These are phyloP conservation scores for Monomorium pharaonis DNA, from an alignment of 1,140 invertebrate species.

Conservation along the genomic window DNA sequence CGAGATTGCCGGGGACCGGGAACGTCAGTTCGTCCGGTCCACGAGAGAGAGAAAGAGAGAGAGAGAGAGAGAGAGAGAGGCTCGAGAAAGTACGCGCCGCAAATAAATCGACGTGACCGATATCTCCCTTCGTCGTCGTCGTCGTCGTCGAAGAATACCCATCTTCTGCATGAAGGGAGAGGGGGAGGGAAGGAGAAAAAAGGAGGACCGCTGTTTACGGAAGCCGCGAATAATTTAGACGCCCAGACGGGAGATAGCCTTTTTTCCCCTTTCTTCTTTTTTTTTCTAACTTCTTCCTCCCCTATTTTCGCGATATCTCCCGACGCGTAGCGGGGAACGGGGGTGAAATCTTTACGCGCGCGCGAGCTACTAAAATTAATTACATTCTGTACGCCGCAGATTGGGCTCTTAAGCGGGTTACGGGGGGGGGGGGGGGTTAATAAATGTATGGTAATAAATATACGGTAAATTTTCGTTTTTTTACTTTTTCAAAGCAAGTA, in stretches of 20 bases:
- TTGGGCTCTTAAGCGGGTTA: not conserved
- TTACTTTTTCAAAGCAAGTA: not conserved
- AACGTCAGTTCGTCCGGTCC: conserved; percentile 59
- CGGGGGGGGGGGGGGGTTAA: too few relatives aligned
- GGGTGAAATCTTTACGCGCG: conserved; percentile 10
- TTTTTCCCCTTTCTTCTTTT: not conserved
- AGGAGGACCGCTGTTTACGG: conserved; percentile 37
- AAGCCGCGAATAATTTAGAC: conserved; percentile 46
- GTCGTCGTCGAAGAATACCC: too few relatives aligned
- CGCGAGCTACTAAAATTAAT: conserved; percentile 16
- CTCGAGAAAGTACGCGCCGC: conserved; percentile 66
- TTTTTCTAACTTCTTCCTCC: not conserved
- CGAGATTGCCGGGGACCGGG: conserved; percentile 60
- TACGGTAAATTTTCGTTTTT: not conserved
- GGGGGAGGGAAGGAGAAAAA: not conserved
- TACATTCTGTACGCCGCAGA: not conserved
- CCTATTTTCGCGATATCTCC: not conserved
- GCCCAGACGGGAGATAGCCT: not conserved
- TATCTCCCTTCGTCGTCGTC: conserved; percentile 48
- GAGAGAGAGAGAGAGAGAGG: too few relatives aligned
- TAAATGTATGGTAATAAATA: not conserved
- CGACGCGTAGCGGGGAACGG: too few relatives aligned
- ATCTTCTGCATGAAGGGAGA: not conserved
- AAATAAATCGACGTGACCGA: conserved; percentile 73
- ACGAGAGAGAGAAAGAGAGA: too few relatives aligned